Evolutionary conservation across 1,140 invertebrate species (phyloP), one percentile per base, ranked within the genome.

Genomic region (Ceratina australensis): DNA sequence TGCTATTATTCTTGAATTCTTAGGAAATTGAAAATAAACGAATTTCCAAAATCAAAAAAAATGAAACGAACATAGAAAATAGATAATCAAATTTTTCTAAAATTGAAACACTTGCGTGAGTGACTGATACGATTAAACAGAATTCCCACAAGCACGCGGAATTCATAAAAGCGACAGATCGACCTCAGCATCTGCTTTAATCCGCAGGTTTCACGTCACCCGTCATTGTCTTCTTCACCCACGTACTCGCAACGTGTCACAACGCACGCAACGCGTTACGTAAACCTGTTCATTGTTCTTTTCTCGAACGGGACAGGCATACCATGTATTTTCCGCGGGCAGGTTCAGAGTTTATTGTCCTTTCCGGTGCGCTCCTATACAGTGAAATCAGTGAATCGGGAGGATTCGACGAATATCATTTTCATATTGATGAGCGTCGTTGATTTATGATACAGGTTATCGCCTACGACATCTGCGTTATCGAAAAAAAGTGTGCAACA

Each of bases 391-490:
- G 59, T 26, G 67, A 72, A 80, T 79, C 64, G 63, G 20, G 18
- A 22, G 3, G 57, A 52, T 24, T 22, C n/a, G 63, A 57, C 63
- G 65, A 84, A 75, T 84, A 71, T 67, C 59, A 84, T 83, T 84
- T 74, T 77, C 82, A 71, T 81, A 69, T 74, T 81, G 80, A 81
- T 56, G n/a, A 73, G 22, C 42, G 26, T 24, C 10, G 59, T 57
- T 7, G 69, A 78, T 61, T 54, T 64, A 64, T 47, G 69, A 80
- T 67, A 52, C 42, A 57, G 57, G 52, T 80, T 80, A 77, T 83
- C 71, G 57, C 60, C 28, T 60, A 63, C 72, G 71, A 50, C 16
- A 75, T 75, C 78, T 78, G 61, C 61, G 71, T 79, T 79, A 82
- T 79, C 56, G 33, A 42, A 42, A 54, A n/a, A 50, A 20, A 49